These are phyloP conservation scores for Crypturellus tataupa DNA, from an alignment of 2,797 vertebrate genomes.

Conservation along the genomic window DNA sequence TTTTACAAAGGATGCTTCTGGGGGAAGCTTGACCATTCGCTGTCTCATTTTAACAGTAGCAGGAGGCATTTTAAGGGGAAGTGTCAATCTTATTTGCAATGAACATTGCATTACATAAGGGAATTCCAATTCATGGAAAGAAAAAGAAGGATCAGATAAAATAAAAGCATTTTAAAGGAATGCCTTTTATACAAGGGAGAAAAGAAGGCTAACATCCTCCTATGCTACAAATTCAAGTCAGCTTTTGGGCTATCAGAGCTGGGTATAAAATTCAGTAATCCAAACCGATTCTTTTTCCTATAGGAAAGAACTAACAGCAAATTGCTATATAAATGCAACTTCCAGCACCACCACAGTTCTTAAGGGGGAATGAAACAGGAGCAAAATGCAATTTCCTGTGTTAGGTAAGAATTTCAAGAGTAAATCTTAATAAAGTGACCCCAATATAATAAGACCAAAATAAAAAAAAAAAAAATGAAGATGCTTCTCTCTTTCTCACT, in stretches of 20 bases:
- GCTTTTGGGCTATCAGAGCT: background rate
- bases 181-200: background rate
- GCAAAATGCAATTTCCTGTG: background rate
- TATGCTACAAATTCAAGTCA: background rate
- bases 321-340: background rate
- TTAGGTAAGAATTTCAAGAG: background rate
- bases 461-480: background rate
- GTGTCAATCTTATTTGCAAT: background rate
- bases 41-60: background rate
- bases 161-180: background rate
- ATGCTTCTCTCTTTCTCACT: background rate
- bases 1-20: background rate
- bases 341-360: background rate
- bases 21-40: background rate
- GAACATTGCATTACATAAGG: background rate
- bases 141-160: background rate
- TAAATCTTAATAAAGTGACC: background rate
- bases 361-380: background rate
- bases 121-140: background rate
- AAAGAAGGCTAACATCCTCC: background rate
- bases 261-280: background rate
- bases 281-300: background rate
- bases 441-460: background rate
- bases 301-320: background rate
- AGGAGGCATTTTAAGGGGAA: background rate